phyloP scores from a whole-genome alignment of 1,140 invertebrate genomes.

The Vollenhovia emeryi region DNA sequence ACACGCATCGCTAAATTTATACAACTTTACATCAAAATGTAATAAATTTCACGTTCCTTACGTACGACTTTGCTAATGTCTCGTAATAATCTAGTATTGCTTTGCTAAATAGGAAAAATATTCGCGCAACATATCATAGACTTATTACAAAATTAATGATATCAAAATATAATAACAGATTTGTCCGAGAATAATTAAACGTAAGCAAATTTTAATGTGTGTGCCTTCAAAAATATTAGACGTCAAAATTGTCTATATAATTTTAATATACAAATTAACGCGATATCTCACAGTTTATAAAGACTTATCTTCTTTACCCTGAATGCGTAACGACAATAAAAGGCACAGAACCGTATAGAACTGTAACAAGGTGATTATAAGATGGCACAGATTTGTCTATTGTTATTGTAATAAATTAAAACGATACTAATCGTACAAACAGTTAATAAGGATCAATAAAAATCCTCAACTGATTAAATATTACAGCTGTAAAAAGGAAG shows the following conservation, averaged over 20 bases:
- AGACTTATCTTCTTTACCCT: constrained; percentile 21
- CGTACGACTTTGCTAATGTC: constrained; percentile 13
- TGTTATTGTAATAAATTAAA: constrained; percentile 55
- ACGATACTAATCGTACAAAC: constrained; percentile 10
- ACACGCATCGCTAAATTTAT: constrained; percentile 41
- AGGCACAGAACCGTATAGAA: constrained; percentile 42
- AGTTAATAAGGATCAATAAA: constrained; percentile 36
- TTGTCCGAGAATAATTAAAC: constrained; percentile 25
- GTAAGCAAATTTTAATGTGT: constrained; percentile 42
- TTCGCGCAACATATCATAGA: constrained; percentile 46
- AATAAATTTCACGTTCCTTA: constrained; percentile 63
- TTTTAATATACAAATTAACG: constrained; percentile 50
- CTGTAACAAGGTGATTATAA: constrained; percentile 44
- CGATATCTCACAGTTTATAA: background rate
- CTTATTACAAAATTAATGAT: constrained; percentile 64
- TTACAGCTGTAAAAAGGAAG: constrained; percentile 43
- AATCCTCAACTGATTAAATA: constrained; percentile 27
- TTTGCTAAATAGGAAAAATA: constrained; percentile 51
- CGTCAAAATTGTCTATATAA: constrained; percentile 48
- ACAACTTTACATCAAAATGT: constrained; percentile 50
- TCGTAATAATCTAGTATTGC: constrained; percentile 45
- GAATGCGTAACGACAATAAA: constrained; percentile 35
- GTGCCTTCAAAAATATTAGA: constrained; percentile 50
- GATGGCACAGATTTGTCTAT: constrained; percentile 50
- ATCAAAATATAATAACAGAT: constrained; percentile 57